A percentile compares a stretch with the other conserved stretches of the same genome.
phyloP scores from a whole-genome alignment of 2,797 vertebrate genomes.

The Notolepis coatsorum region DNA sequence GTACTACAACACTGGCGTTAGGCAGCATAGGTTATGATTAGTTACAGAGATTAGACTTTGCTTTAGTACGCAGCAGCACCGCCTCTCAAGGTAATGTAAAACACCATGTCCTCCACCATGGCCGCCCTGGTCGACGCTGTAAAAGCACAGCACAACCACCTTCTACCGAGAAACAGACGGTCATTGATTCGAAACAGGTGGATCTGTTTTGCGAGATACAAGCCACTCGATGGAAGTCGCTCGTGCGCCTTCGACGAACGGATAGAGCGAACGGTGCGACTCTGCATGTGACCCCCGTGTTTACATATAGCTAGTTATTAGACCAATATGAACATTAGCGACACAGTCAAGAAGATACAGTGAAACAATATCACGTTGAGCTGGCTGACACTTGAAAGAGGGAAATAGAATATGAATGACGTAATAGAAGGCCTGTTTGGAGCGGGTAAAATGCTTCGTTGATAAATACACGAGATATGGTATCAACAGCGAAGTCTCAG shows the following conservation, averaged over 20 bases:
- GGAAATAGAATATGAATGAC: neutral
- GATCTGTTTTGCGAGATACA: no score
- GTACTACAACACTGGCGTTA: no score
- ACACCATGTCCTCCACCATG: no score
- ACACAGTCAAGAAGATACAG: constrained; percentile 47
- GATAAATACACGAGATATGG: constrained; percentile 62
- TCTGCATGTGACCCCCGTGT: constrained; percentile 8
- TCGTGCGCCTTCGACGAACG: constrained; percentile 29
- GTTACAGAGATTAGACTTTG: neutral
- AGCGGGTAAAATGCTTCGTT: constrained; percentile 33
- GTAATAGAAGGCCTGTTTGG: constrained; percentile 21
- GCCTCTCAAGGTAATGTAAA: constrained; percentile 15
- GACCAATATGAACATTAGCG: constrained; percentile 47
- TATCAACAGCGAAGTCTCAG: constrained; percentile 58
- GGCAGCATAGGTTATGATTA: constrained; percentile 22
- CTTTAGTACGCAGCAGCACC: constrained; percentile 19
- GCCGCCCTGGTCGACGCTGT: no score
- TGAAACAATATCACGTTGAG: constrained; percentile 27
- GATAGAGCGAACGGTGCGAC: constrained; percentile 13
- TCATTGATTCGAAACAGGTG: no score
- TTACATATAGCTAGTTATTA: constrained; percentile 21
- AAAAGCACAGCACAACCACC: no score
- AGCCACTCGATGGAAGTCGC: no score
- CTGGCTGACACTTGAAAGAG: constrained; percentile 17
- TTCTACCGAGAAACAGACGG: no score